A percentile compares a stretch with the other conserved stretches of the same genome.
These are phyloP conservation scores for Adelognathus sp. DNA, from an alignment of 2,888 invertebrate species.

Conservation along the genomic window DNA sequence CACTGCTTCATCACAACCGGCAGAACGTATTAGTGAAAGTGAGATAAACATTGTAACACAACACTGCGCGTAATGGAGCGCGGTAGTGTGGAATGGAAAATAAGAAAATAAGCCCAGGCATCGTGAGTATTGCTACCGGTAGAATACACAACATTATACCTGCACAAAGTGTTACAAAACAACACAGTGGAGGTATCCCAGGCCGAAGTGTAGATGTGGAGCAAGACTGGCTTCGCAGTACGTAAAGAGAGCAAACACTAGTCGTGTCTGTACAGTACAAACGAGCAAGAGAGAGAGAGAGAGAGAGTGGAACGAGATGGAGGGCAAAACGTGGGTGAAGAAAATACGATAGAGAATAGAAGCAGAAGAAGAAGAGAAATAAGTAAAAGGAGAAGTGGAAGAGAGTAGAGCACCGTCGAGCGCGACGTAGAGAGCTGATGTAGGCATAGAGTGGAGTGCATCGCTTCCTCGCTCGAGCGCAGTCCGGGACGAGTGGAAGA, in stretches of 20 bases:
- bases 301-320: slow-evolving; percentile 16
- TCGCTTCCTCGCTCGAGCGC: not conserved
- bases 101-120: slow-evolving; percentile 42
- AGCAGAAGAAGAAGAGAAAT: not conserved
- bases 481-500: slow-evolving; percentile 43
- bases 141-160: slow-evolving; percentile 16
- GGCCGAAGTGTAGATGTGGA: not conserved
- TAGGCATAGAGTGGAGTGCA: slow-evolving; percentile 26
- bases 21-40: not conserved
- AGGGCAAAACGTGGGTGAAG: slow-evolving; percentile 58
- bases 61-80: not conserved
- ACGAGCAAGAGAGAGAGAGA: too few relatives aligned
- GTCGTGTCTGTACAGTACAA: slow-evolving; percentile 30
- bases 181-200: not conserved
- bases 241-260: slow-evolving; percentile 54
- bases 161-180: not conserved
- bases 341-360: slow-evolving; percentile 41
- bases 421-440: not conserved
- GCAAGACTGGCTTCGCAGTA: slow-evolving; percentile 9
- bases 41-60: slow-evolving; percentile 8
- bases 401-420: slow-evolving; percentile 26
- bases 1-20: not conserved
- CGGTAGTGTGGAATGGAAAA: slow-evolving; percentile 1
- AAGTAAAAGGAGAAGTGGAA: not conserved
- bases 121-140: slow-evolving; percentile 50